Evolutionary conservation across 1,140 invertebrate genomes (phyloP), one percentile per base, ranked within the genome.

Genomic region (Bombus vancouverensis): DNA sequence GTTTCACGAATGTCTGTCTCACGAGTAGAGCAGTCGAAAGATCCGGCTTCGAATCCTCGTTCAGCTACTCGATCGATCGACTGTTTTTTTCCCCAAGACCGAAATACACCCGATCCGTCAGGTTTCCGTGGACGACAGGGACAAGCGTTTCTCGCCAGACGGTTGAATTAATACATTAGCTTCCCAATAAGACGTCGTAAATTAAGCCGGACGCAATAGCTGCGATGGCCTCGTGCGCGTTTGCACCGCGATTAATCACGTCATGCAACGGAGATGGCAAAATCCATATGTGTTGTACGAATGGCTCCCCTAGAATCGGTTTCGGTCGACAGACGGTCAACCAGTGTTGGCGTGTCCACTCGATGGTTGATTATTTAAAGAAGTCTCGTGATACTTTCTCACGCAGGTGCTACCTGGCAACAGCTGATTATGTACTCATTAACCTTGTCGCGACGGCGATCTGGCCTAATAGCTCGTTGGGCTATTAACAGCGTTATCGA

Each of bases 401-500:
- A 47, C 66, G 68, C 83, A 53, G 83, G 76, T 89, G 75, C 57
- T 76, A 79, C 65, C 44, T 53, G 83, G 37, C 74, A 73, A 70
- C 72, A 85, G 72, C 62, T 77, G 87, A 82, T 76, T 68, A 53
- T 53, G 47, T 22, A 57, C 82, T 75, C 62, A 15, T 75, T 42
- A 83, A 79, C 87, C 87, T 89, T 89, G 74, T 57, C 53, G 59
- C 72, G 42, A 18, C n/a, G 59, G 34, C 59, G 34, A 37, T 39
- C 59, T 74, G 47, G 57, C 71, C 65, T 82, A 86, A 86, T 86
- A 75, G 85, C 57, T 81, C 68, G 86, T 68, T 10, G 37, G 66
- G 72, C 79, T 70, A 83, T 89, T 82, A 82, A 89, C 71, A 70
- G 66, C 66, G 78, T 85, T 78, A 80, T 68, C 59, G 78, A 71